Evolutionary conservation across 2,888 invertebrate species (phyloP).

Genomic region (Quadroppia sp.): DNA sequence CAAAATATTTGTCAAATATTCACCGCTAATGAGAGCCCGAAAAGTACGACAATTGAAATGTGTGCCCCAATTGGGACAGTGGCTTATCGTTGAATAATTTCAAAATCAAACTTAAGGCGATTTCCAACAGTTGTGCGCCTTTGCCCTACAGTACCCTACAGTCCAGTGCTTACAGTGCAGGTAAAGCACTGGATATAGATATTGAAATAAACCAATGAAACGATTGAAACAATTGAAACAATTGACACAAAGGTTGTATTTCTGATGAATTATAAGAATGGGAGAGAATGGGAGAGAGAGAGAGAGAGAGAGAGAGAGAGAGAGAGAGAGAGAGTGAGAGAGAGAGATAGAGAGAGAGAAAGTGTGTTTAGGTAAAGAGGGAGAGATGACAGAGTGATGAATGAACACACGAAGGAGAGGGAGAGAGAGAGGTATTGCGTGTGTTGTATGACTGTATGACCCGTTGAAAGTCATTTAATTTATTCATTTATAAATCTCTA

Average conservation of each 20-base stretch:
- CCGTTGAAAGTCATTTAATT: conserved; percentile 18
- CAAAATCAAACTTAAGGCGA: conserved; percentile 23
- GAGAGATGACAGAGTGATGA: conserved; percentile 18
- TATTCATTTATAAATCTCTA: conserved; percentile 33
- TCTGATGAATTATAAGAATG: neutral
- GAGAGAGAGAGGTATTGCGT: neutral
- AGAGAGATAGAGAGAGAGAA: neutral
- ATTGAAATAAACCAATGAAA: neutral
- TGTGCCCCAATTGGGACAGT: neutral
- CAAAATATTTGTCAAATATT: conserved; percentile 3
- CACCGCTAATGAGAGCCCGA: neutral
- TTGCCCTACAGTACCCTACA: neutral
- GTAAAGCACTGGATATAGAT: conserved; percentile 11
- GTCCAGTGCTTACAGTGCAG: neutral
- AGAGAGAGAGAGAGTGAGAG: neutral
- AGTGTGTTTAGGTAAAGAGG: neutral
- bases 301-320: conserved; percentile 22
- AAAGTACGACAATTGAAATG: neutral
- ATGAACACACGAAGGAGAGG: neutral
- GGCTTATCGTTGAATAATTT: neutral
- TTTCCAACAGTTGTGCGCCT: conserved; percentile 6
- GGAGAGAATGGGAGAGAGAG: neutral
- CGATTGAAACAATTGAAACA: neutral
- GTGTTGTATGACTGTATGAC: conserved; percentile 28
- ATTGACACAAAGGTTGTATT: neutral